phyloP scores from a whole-genome alignment of 35 echinoderm and acorn worm species.

The Holothuria glaberrima region DNA sequence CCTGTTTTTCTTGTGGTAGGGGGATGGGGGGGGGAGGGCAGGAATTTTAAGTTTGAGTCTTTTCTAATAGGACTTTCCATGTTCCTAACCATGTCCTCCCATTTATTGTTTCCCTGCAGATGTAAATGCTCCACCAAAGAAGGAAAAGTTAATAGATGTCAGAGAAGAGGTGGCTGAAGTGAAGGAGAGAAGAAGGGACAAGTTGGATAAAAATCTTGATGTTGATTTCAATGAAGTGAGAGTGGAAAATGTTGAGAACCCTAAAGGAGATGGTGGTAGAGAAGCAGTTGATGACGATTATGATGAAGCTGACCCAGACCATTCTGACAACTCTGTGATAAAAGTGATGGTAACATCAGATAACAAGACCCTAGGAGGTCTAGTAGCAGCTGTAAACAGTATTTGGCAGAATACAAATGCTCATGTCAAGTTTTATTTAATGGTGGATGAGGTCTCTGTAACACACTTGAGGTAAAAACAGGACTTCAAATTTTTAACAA shows the following conservation, averaged over 20 bases:
- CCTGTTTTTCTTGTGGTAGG: neutral
- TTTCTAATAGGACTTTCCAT: too few relatives aligned
- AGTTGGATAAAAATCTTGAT: too few relatives aligned
- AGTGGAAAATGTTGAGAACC: neutral
- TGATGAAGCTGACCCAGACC: neutral
- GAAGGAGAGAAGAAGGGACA: neutral
- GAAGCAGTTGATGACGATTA: neutral
- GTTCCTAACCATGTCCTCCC: neutral
- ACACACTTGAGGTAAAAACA: conserved; percentile 73
- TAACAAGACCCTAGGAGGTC: conserved; percentile 72
- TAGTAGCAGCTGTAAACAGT: conserved; percentile 88
- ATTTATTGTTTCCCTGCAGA: neutral
- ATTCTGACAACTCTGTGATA: neutral
- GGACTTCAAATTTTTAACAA: neutral
- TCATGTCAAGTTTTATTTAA: conserved; percentile 82
- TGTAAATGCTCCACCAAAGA: neutral
- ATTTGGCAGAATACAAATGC: conserved; percentile 68
- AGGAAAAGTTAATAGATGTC: neutral
- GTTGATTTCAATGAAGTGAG: neutral
- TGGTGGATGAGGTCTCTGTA: conserved; percentile 75
- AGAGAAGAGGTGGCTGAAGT: neutral
- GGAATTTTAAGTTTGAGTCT: too few relatives aligned
- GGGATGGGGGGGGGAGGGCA: too few relatives aligned
- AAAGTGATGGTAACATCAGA: conserved; percentile 90
- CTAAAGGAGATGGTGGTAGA: conserved; percentile 15